Evolutionary conservation across 2,113 vertebrate species (phyloP).

Genomic region (Dolichotis patagonum): DNA sequence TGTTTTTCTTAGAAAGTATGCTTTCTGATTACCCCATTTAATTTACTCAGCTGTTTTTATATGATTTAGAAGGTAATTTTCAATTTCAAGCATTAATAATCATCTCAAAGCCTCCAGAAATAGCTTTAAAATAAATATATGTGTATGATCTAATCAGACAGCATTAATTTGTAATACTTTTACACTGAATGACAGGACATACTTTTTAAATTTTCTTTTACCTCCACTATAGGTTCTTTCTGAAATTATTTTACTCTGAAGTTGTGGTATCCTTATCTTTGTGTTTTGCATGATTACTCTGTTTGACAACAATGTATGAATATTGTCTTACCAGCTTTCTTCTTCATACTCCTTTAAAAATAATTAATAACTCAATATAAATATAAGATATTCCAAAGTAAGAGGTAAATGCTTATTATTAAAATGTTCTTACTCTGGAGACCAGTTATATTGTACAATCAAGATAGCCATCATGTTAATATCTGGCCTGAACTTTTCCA

Average conservation of each 20-base stretch:
- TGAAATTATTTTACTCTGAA: conserved; percentile 15
- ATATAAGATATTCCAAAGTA: neutral
- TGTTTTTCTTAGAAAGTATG: neutral
- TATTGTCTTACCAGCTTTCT: neutral
- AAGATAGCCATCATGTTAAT: neutral
- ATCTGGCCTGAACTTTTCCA: neutral
- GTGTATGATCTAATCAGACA: neutral
- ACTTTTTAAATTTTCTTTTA: neutral
- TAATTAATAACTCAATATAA: neutral
- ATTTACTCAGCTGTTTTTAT: conserved; percentile 31
- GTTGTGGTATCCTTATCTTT: neutral
- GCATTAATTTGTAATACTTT: neutral
- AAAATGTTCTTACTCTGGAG: neutral
- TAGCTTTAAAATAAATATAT: neutral
- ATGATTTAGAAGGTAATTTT: conserved; percentile 44
- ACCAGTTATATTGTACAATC: neutral
- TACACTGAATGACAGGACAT: neutral
- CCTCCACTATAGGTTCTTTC: neutral
- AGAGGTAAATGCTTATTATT: conserved; percentile 31
- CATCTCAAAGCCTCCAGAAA: conserved; percentile 39
- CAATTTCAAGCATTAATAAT: conserved; percentile 4
- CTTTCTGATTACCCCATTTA: neutral
- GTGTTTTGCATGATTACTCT: neutral
- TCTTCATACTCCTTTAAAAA: conserved; percentile 36
- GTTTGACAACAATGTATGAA: conserved; percentile 19